phyloP scores from a whole-genome alignment of 2,797 vertebrate genomes.

The Tokudaia tokunoshimensis region DNA sequence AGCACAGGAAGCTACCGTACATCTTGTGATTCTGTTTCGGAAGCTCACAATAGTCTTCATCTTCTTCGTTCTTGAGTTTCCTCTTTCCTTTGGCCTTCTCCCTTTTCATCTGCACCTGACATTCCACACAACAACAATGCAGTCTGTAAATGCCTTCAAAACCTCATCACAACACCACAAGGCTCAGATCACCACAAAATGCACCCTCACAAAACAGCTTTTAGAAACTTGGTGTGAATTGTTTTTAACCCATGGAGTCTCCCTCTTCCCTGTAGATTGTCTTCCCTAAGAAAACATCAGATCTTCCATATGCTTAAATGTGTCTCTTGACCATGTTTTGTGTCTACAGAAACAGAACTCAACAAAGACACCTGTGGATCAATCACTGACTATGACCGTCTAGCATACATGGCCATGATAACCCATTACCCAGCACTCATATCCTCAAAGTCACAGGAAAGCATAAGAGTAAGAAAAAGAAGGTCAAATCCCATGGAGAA shows the following conservation, averaged over 20 bases:
- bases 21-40: conserved; percentile 88
- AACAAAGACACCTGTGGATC: not conserved
- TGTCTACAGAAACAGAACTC: not conserved
- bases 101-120: conserved; percentile 82
- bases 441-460: not conserved
- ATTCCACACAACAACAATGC: not conserved
- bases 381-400: not conserved
- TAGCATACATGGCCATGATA: not conserved
- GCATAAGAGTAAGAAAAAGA: not conserved
- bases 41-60: conserved; percentile 84
- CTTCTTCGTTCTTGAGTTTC: conserved; percentile 84
- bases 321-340: not conserved
- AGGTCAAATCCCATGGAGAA: not conserved
- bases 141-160: not conserved
- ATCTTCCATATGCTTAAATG: not conserved
- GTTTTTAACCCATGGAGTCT: not conserved
- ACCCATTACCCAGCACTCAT: not conserved
- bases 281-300: not conserved
- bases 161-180: not conserved
- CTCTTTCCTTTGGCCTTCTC: conserved; percentile 86
- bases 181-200: not conserved
- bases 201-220: not conserved
- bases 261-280: not conserved
- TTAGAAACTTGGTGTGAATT: not conserved
- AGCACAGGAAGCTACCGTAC: conserved; percentile 82